Evolutionary conservation across 2,888 invertebrate species (phyloP).

Genomic region (Cataglyphis cursor): DNA sequence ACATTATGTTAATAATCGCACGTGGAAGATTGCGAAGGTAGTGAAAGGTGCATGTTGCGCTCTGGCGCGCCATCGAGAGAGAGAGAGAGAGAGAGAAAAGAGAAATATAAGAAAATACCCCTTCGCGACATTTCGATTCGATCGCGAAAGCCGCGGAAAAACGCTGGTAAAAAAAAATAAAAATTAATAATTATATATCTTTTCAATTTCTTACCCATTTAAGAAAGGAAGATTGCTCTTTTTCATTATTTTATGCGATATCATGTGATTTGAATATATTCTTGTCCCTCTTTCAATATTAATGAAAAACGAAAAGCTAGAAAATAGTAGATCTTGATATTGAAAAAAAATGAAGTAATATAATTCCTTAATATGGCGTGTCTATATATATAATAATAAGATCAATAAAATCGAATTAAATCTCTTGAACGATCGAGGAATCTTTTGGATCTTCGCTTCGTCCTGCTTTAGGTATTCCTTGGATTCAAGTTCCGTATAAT

Average conservation of each 20-base stretch:
- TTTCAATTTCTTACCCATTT: neutral
- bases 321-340: neutral
- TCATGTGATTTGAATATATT: neutral
- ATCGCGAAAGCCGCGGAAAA: conserved; percentile 3
- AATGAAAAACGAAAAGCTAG: neutral
- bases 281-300: no score
- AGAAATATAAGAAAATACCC: conserved; percentile 29
- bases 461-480: neutral
- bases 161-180: neutral
- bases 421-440: conserved; percentile 28
- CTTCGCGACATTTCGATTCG: conserved; percentile 19
- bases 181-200: neutral
- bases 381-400: neutral
- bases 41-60: conserved; percentile 43
- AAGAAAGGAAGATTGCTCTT: no score
- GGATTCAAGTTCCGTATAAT: conserved; percentile 38
- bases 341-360: neutral
- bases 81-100: conserved; percentile 7
- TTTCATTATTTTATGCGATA: neutral
- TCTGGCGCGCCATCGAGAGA: neutral
- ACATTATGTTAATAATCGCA: conserved; percentile 46
- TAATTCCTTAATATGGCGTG: neutral
- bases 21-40: conserved; percentile 39
- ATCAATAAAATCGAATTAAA: neutral
- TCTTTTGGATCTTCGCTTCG: neutral